A percentile compares a stretch with the other conserved stretches of the same genome.
phyloP scores from a whole-genome alignment of 1,140 invertebrate genomes.

The Acromyrmex heyeri region DNA sequence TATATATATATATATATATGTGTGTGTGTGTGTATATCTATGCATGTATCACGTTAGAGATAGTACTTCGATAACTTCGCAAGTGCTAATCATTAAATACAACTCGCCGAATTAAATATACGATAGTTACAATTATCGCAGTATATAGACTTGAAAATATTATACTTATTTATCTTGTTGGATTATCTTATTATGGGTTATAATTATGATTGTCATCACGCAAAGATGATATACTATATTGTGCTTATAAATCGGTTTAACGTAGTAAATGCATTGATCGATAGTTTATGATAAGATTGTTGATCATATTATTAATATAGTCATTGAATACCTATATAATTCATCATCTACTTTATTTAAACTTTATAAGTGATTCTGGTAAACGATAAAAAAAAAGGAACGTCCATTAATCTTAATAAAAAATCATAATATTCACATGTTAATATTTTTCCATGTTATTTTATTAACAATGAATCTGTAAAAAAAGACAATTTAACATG shows the following conservation, averaged over 20 bases:
- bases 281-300: constrained; percentile 1
- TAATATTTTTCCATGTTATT: not conserved
- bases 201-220: constrained; percentile 9
- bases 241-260: constrained; percentile 14
- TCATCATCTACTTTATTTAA: not conserved
- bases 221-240: not conserved
- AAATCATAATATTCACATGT: too few relatives aligned
- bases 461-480: not conserved
- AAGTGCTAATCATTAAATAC: constrained; percentile 63
- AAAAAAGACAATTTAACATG: not conserved
- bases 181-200: not conserved
- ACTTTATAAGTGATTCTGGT: not conserved
- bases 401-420: too few relatives aligned
- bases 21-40: constrained; percentile 12
- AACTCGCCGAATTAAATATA: constrained; percentile 50
- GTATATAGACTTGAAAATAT: not conserved
- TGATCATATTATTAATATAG: constrained; percentile 20
- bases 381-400: not conserved
- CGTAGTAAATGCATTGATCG: not conserved
- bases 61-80: constrained; percentile 38
- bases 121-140: constrained; percentile 40
- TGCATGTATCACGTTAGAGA: constrained; percentile 29
- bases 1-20: not conserved
- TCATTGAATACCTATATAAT: not conserved
- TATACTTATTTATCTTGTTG: constrained; percentile 19